A percentile compares a stretch with the other conserved stretches of the same genome.
phyloP scores from a whole-genome alignment of 2,113 vertebrate species.

The Callospermophilus lateralis region DNA sequence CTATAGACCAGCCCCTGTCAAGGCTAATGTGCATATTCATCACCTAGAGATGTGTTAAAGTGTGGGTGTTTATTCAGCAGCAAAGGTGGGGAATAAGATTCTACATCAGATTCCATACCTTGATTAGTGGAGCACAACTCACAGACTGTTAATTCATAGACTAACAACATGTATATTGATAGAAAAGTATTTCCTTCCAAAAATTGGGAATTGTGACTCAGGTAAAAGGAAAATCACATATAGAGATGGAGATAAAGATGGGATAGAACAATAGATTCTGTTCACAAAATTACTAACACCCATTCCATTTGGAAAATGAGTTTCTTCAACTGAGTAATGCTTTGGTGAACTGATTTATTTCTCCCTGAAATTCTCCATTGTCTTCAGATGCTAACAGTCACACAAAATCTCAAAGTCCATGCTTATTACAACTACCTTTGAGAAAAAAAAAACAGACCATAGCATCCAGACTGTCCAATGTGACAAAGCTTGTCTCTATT shows the following conservation, averaged over 20 bases:
- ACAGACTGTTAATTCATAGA: neutral
- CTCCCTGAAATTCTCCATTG: neutral
- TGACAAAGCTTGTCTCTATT: neutral
- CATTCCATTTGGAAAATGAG: neutral
- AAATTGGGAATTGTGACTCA: neutral
- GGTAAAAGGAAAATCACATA: neutral
- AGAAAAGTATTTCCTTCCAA: neutral
- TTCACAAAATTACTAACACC: neutral
- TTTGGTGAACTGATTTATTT: constrained; percentile 31
- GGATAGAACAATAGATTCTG: neutral
- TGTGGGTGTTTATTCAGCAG: neutral
- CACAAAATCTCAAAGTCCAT: neutral
- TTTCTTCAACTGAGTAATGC: neutral
- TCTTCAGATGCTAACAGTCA: neutral
- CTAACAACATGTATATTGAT: neutral
- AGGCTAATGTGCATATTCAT: neutral
- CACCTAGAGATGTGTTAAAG: neutral
- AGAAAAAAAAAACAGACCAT: neutral
- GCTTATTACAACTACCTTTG: neutral
- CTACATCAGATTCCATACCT: neutral
- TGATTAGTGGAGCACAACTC: neutral
- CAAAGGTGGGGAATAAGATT: neutral
- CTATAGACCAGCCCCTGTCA: neutral
- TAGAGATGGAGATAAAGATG: neutral
- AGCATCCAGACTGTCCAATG: neutral